Evolutionary conservation across 2,888 invertebrate species (phyloP).

Genomic region (Aspidapion aeneum): DNA sequence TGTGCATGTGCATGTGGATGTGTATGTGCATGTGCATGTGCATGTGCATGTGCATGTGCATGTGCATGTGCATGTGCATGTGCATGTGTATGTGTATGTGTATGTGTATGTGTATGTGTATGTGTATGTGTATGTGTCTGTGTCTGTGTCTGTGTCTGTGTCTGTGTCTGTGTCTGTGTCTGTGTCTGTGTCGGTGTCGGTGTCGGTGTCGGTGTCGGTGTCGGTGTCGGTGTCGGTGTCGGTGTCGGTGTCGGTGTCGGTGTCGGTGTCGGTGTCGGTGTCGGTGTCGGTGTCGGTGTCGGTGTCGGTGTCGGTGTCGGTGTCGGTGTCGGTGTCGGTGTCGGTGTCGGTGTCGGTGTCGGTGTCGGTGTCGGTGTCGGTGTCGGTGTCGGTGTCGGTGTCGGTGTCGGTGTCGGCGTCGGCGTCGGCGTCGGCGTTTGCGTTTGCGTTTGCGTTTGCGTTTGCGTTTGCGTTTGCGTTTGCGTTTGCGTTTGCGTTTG

Average conservation of each 20-base stretch:
- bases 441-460: conserved; percentile 10
- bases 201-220: not conserved
- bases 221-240: not conserved
- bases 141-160: not conserved
- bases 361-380: conserved; percentile 10
- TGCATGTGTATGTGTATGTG: too few relatives aligned
- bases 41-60: too few relatives aligned
- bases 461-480: conserved; percentile 10
- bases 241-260: not conserved
- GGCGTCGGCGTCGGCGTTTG: conserved; percentile 11
- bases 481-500: conserved; percentile 11
- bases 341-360: conserved; percentile 12
- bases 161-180: not conserved
- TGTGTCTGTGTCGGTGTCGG: not conserved
- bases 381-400: conserved; percentile 10
- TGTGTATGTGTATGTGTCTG: too few relatives aligned
- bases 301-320: conserved; percentile 7
- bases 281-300: conserved; percentile 1
- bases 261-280: not conserved
- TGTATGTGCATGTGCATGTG: too few relatives aligned
- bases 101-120: too few relatives aligned
- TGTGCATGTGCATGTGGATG: too few relatives aligned
- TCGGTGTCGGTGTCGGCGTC: conserved; percentile 10
- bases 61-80: too few relatives aligned
- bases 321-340: conserved; percentile 12